Evolutionary conservation across 2,888 invertebrate species (phyloP).

Genomic region (Sminthurides aquaticus): DNA sequence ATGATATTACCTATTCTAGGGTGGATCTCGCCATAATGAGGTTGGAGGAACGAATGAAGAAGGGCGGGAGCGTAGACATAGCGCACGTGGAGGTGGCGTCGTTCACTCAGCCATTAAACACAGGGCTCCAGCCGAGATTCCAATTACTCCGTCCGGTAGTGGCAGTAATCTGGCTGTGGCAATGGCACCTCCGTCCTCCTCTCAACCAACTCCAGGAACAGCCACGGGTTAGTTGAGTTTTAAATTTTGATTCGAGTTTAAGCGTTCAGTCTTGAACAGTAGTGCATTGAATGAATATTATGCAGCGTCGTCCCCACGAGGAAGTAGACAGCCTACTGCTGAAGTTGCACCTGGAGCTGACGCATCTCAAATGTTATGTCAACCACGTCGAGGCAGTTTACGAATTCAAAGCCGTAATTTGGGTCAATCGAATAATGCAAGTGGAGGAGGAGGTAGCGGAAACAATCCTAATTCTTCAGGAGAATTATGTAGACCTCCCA

Average conservation of each 20-base stretch:
- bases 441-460: constrained; percentile 15
- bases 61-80: constrained; percentile 46
- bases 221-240: constrained; percentile 7
- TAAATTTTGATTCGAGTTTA: too few relatives aligned
- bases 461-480: constrained; percentile 23
- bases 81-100: constrained; percentile 36
- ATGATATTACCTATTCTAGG: too few relatives aligned
- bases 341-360: constrained; percentile 29
- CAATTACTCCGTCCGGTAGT: constrained; percentile 40
- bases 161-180: constrained; percentile 36
- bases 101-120: constrained; percentile 24
- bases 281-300: background rate
- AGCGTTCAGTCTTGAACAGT: too few relatives aligned
- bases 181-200: constrained; percentile 36
- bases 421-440: constrained; percentile 29
- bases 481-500: constrained; percentile 19
- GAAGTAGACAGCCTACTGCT: constrained; percentile 31
- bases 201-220: constrained; percentile 31
- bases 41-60: constrained; percentile 46
- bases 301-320: constrained; percentile 31
- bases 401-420: constrained; percentile 36
- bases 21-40: constrained; percentile 50
- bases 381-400: constrained; percentile 37
- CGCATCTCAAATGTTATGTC: constrained; percentile 29
- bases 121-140: constrained; percentile 26